phyloP scores from a whole-genome alignment of 2,888 invertebrate species.

The Trimorus sp. region DNA sequence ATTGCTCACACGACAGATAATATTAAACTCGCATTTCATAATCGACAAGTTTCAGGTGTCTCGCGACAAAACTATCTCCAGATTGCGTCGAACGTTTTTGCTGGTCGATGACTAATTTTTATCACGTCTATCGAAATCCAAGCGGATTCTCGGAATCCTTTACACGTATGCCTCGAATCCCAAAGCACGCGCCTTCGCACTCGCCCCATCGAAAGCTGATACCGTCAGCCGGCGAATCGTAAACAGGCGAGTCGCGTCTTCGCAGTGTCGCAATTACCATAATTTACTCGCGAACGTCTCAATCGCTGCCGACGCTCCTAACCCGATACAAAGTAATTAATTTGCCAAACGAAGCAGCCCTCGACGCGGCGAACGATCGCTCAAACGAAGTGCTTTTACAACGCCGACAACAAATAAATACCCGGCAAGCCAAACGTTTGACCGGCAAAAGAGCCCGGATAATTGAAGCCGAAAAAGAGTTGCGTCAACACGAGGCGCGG shows the following conservation, averaged over 20 bases:
- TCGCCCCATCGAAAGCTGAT: slow-evolving; percentile 17
- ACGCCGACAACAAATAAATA: slow-evolving; percentile 34
- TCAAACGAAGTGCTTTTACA: slow-evolving; percentile 38
- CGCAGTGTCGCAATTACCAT: slow-evolving; percentile 26
- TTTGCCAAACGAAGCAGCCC: slow-evolving; percentile 40
- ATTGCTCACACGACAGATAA: too few relatives aligned
- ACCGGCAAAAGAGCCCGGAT: slow-evolving; percentile 21
- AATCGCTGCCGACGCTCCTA: slow-evolving; percentile 23
- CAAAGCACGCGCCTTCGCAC: background rate
- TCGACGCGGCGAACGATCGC: slow-evolving; percentile 25
- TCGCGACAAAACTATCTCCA: too few relatives aligned
- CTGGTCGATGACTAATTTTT: slow-evolving; percentile 5
- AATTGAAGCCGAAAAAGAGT: slow-evolving; percentile 43
- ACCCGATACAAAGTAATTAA: slow-evolving; percentile 47
- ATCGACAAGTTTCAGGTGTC: too few relatives aligned
- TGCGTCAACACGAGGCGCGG: slow-evolving; percentile 42
- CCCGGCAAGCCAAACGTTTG: slow-evolving; percentile 28
- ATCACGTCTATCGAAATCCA: slow-evolving; percentile 20
- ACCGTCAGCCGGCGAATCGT: slow-evolving; percentile 9
- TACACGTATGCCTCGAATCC: background rate
- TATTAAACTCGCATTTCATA: too few relatives aligned
- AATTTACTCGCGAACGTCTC: slow-evolving; percentile 36
- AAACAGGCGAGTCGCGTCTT: slow-evolving; percentile 28
- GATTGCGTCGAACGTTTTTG: background rate
- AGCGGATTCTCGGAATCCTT: slow-evolving; percentile 2